Conservation (phyloP, 2,888 invertebrate genomes). For the Folsomia candida region DNA sequence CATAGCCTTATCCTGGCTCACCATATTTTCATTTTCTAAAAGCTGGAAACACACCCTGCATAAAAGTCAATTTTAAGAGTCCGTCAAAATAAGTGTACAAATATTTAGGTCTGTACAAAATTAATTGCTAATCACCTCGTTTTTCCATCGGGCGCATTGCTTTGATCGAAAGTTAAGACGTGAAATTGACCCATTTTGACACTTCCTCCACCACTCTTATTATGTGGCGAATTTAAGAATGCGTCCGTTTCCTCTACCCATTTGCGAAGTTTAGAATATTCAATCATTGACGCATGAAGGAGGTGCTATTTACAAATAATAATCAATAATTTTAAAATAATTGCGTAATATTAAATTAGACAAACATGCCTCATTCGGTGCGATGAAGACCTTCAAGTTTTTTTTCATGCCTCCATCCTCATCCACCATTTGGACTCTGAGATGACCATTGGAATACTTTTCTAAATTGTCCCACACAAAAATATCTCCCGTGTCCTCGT, state of each 20-base stretch:
- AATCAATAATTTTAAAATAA: too few relatives aligned
- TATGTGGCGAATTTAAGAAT: constrained; percentile 38
- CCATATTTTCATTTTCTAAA: constrained; percentile 49
- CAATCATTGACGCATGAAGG: constrained; percentile 44
- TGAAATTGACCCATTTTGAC: constrained; percentile 44
- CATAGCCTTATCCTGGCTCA: constrained; percentile 47
- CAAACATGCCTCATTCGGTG: constrained; percentile 42
- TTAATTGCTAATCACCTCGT: constrained; percentile 41
- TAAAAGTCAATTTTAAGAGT: not conserved
- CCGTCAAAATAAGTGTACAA: not conserved
- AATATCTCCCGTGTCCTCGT: constrained; percentile 48
- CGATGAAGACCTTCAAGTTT: constrained; percentile 48
- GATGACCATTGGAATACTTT: constrained; percentile 46
- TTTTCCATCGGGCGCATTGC: constrained; percentile 46
- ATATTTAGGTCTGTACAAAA: not conserved
- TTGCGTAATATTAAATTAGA: too few relatives aligned
- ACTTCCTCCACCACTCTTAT: constrained; percentile 22
- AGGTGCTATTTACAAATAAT: constrained; percentile 19
- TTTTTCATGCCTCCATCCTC: constrained; percentile 42
- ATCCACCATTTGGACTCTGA: constrained; percentile 44
- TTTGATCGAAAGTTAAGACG: constrained; percentile 47
- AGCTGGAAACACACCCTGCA: constrained; percentile 48
- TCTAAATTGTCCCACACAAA: constrained; percentile 49
- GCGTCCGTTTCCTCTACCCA: constrained; percentile 47
- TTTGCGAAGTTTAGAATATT: constrained; percentile 40